These are phyloP conservation scores for Eumaeus atala DNA, from an alignment of 1,140 invertebrate genomes.

Conservation along the genomic window DNA sequence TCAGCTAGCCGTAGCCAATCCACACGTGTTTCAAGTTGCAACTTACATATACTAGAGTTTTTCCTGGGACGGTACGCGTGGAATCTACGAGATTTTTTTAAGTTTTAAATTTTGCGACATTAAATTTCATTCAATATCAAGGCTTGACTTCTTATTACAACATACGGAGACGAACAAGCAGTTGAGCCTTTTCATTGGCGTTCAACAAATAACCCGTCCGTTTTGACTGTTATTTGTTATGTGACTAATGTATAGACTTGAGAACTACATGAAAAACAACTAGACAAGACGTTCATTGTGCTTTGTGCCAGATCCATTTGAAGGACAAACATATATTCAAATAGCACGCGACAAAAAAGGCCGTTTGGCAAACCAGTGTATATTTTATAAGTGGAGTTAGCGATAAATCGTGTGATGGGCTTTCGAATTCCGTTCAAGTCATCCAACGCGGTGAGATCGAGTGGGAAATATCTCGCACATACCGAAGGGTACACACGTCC, in stretches of 20 bases:
- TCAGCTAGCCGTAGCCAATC: conserved; percentile 29
- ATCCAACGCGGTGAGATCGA: conserved; percentile 68
- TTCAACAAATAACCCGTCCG: no score
- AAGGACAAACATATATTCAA: conserved; percentile 43
- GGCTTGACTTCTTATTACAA: no score
- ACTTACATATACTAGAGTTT: conserved; percentile 12
- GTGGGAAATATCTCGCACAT: conserved; percentile 65
- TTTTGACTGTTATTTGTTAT: no score
- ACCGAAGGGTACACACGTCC: conserved; percentile 43
- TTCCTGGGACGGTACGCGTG: not conserved
- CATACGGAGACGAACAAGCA: no score
- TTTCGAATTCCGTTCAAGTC: conserved; percentile 72
- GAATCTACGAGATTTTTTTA: not conserved
- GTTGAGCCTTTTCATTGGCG: no score
- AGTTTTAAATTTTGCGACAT: no score
- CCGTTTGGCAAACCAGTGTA: conserved; percentile 67
- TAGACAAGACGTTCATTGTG: no score
- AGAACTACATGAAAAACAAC: no score
- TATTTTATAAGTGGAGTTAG: conserved; percentile 69
- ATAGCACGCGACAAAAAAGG: conserved; percentile 65
- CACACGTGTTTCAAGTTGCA: conserved; percentile 19
- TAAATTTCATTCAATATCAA: no score
- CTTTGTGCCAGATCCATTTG: conserved; percentile 29
- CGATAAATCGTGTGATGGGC: conserved; percentile 71
- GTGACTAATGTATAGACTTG: no score